Evolutionary conservation across 2,113 vertebrate genomes (phyloP), one percentile per base, ranked within the genome.

Genomic region (Nipponia nippon): DNA sequence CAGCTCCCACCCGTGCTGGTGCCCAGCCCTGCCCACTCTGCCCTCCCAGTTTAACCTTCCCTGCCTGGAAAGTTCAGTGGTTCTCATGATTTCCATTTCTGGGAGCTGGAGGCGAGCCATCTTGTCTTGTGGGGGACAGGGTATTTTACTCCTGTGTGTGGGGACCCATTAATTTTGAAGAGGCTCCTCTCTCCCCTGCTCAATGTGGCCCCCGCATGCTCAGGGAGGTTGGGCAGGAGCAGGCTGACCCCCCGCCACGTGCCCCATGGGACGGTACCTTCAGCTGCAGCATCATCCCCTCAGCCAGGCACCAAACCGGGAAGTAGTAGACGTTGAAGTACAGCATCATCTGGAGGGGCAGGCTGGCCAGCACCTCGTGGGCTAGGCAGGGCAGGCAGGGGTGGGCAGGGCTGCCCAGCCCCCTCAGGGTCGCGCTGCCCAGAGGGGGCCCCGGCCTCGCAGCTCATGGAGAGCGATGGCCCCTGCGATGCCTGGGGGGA

Each of bases 271-370:
- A 47, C 0, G 29, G 49, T 67, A 99, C 99, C 99, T 99, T 99
- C 36, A 98, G 95, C 38, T 99, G 97, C 92, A 99, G 82, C 98
- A 99, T 99, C 75, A 97, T 77, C 17, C 98, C 98, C 65, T 99
- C 98, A 3, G 98, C 98, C 92, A 98, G 77, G 97, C 98, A 98
- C 99, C 99, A 99, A 32, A 98, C 98, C 0, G 98, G 99, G 53
- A 98, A 99, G 94, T 98, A 99, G 95, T 97, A 98, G 91, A 89
- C 90, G 10, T 99, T 99, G 97, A 99, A 99, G 96, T 99, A 99
- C 21, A 99, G 98, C 69, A 99, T 95, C 98, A 99, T 98, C 97
- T 99, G 99, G 30, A 99, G 98, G 7, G 98, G 98, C n/a, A 99
- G 98, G 89, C 98, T 98, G 83, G 98, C 97, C 55, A 98, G 97